Percentiles rank a stretch among this genome's conserved stretches.
Conservation (phyloP, 2,888 invertebrate genomes). For the Steinernema carpocapsae region DNA sequence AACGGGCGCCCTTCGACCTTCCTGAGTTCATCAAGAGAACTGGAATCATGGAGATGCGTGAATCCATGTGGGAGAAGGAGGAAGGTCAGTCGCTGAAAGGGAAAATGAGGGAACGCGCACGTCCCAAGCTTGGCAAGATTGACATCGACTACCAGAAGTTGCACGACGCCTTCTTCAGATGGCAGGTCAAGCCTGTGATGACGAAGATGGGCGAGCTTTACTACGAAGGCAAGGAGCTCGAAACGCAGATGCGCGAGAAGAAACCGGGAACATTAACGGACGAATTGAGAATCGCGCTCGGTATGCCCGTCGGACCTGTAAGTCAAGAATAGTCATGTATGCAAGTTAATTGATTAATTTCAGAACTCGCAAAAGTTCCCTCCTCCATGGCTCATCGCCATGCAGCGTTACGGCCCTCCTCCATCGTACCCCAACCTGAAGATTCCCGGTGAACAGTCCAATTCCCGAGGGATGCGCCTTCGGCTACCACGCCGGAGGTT, state of each 20-base stretch:
- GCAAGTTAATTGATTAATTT: constrained; percentile 32
- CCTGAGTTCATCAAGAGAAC: constrained; percentile 98
- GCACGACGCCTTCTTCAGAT: constrained; percentile 98
- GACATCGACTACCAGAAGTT: constrained; percentile 99
- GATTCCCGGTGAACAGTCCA: constrained; percentile 96
- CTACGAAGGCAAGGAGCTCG: constrained; percentile 78
- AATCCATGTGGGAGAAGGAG: constrained; percentile 95
- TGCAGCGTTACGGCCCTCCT: constrained; percentile 97
- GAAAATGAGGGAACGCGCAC: constrained; percentile 80
- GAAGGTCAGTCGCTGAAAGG: constrained; percentile 82
- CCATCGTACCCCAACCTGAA: constrained; percentile 98
- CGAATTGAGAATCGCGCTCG: constrained; percentile 90
- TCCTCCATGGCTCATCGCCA: constrained; percentile 94
- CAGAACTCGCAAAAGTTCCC: constrained; percentile 75
- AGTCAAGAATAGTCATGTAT: constrained; percentile 23
- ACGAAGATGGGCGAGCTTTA: constrained; percentile 98
- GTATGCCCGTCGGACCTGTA: constrained; percentile 93
- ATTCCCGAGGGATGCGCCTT: constrained; percentile 94
- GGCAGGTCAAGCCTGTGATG: constrained; percentile 99
- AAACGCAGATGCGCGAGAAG: constrained; percentile 94
- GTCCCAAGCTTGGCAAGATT: constrained; percentile 97
- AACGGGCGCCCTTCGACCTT: constrained; percentile 96
- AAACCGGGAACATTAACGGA: constrained; percentile 97
- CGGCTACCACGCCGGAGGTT: constrained; percentile 96
- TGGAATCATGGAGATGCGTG: constrained; percentile 99